A percentile compares a stretch with the other conserved stretches of the same genome.
phyloP scores from a whole-genome alignment of 2,113 vertebrate genomes.

The Pseudolaguvia tuberculata region DNA sequence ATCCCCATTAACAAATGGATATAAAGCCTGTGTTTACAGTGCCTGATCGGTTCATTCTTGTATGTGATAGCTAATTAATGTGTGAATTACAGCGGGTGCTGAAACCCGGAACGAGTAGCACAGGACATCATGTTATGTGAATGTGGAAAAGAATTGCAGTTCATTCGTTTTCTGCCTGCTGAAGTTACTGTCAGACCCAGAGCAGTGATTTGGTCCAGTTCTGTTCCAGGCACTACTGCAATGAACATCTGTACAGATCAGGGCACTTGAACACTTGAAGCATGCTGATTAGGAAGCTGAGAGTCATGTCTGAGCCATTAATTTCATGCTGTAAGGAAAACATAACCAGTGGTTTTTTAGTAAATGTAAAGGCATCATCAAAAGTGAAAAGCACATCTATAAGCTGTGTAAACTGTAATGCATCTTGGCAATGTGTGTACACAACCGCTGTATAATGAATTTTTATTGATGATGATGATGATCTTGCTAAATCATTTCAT shows the following conservation, averaged over 20 bases:
- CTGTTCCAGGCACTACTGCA: not conserved
- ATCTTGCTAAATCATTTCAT: too few relatives aligned
- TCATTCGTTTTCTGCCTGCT: not conserved
- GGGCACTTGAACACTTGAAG: constrained; percentile 1
- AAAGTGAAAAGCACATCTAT: too few relatives aligned
- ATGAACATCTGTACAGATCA: not conserved
- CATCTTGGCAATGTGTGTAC: too few relatives aligned
- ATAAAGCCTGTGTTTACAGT: too few relatives aligned
- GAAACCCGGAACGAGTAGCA: not conserved
- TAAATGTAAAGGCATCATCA: not conserved
- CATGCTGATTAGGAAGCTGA: constrained; percentile 15
- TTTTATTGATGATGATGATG: too few relatives aligned
- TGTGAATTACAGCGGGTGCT: not conserved
- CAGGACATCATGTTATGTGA: not conserved
- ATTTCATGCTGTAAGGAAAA: not conserved
- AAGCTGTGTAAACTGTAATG: too few relatives aligned
- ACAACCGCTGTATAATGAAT: too few relatives aligned
- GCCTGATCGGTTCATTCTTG: too few relatives aligned
- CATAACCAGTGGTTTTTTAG: not conserved
- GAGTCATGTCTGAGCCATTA: not conserved
- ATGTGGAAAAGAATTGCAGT: not conserved
- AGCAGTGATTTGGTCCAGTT: not conserved
- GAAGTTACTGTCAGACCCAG: not conserved
- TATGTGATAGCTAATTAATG: not conserved
- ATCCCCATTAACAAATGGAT: too few relatives aligned